phyloP scores from a whole-genome alignment of 2,797 vertebrate genomes.

The Lithobates sylvaticus region DNA sequence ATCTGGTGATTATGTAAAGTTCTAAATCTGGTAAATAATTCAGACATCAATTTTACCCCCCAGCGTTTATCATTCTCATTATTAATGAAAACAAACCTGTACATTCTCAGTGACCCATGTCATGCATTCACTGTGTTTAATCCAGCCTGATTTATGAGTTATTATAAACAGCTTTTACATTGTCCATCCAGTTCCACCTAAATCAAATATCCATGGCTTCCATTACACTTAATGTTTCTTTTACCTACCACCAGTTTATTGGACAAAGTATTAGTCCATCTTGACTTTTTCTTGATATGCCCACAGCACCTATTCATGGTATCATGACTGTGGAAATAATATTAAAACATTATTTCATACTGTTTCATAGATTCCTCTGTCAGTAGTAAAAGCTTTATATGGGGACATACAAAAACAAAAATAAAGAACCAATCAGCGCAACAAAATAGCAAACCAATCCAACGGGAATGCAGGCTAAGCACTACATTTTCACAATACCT shows the following conservation, averaged over 20 bases:
- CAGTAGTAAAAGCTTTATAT: too few species aligned
- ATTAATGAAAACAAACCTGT: constrained; percentile 50
- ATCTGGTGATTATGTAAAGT: background rate
- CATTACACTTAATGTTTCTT: background rate
- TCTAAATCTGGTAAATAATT: background rate
- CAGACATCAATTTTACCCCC: constrained; percentile 16
- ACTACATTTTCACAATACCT: too few species aligned
- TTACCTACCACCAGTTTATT: background rate
- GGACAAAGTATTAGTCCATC: background rate
- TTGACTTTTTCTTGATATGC: background rate
- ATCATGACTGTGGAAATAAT: background rate
- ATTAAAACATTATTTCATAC: background rate
- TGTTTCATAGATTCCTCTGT: too few species aligned
- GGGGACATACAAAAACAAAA: too few species aligned
- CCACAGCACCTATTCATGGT: background rate
- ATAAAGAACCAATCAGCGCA: too few species aligned
- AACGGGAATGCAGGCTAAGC: too few species aligned
- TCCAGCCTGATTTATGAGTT: constrained; percentile 25
- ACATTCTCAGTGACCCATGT: constrained; percentile 48
- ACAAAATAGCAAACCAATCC: too few species aligned
- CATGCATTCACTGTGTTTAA: constrained; percentile 11
- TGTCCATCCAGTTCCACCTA: constrained; percentile 42
- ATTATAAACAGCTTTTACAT: constrained; percentile 36
- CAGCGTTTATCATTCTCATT: constrained; percentile 8
- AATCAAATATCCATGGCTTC: constrained; percentile 1